A percentile compares a stretch with the other conserved stretches of the same genome.
Evolutionary conservation across 2,113 vertebrate species (phyloP).

Genomic region (Cryptomyrus ogoouensis): DNA sequence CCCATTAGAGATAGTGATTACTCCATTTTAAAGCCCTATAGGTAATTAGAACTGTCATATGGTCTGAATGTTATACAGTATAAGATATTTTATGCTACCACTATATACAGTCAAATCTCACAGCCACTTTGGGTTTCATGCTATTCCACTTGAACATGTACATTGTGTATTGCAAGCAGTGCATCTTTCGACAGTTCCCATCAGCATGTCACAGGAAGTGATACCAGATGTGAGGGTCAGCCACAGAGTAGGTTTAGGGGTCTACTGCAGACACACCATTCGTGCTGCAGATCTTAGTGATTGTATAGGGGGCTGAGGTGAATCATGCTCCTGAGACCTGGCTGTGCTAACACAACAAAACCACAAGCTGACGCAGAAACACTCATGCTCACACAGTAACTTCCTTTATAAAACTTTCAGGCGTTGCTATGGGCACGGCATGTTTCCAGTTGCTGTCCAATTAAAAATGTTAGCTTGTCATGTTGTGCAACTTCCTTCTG

Average conservation of each 20-base stretch:
- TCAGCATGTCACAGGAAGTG: background rate
- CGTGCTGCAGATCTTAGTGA: background rate
- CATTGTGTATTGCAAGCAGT: background rate
- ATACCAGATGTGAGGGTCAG: background rate
- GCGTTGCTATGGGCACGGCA: background rate
- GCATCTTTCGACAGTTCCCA: background rate
- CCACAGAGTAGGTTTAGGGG: background rate
- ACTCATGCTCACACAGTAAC: background rate
- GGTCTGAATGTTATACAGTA: background rate
- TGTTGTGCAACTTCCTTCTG: background rate
- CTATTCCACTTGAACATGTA: background rate
- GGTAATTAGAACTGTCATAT: background rate
- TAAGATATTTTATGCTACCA: background rate
- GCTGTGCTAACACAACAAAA: background rate
- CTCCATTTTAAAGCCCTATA: too few species aligned
- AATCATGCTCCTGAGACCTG: background rate
- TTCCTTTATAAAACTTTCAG: background rate
- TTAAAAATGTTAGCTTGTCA: background rate
- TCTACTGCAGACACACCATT: background rate
- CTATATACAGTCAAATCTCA: background rate
- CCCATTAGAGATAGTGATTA: too few species aligned
- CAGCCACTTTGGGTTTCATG: accelerated
- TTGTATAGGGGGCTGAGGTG: background rate
- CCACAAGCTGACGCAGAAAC: background rate
- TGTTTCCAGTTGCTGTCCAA: background rate